Evolutionary conservation across 2,113 vertebrate species (phyloP).

Genomic region (Crotalus viridis): DNA sequence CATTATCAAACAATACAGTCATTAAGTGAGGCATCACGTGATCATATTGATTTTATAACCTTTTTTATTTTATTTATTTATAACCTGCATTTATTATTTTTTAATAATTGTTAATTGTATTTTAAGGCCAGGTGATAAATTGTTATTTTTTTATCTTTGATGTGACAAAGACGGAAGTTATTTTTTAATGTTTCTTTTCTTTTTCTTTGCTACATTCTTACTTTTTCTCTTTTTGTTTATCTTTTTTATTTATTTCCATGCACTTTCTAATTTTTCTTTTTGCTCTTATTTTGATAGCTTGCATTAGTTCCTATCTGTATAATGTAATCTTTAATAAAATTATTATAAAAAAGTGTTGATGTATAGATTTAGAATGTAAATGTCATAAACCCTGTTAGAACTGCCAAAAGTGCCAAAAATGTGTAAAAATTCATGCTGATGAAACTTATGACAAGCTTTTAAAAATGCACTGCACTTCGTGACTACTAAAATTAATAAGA

Average conservation of each 20-base stretch:
- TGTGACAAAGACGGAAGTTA: no score
- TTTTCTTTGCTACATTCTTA: not conserved
- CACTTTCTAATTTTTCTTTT: not conserved
- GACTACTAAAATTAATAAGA: conserved; percentile 27
- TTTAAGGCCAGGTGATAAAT: no score
- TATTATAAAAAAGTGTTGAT: not conserved
- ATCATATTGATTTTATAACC: no score
- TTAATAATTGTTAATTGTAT: no score
- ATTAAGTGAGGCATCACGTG: no score
- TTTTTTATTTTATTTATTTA: no score
- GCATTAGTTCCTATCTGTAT: not conserved
- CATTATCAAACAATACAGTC: no score
- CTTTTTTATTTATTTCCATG: not conserved
- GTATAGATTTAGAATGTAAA: conserved; percentile 14
- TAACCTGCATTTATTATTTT: no score
- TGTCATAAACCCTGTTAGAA: conserved; percentile 15
- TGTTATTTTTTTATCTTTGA: no score
- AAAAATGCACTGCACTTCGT: conserved; percentile 16
- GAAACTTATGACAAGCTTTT: conserved; percentile 18
- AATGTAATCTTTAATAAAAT: not conserved
- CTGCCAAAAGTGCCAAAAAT: conserved; percentile 12
- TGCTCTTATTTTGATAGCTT: not conserved
- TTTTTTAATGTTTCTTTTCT: not conserved
- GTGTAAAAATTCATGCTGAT: conserved; percentile 9
- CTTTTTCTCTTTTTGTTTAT: not conserved